Evolutionary conservation across 2,113 vertebrate species (phyloP).

Genomic region (Oncorhynchus kisutch): DNA sequence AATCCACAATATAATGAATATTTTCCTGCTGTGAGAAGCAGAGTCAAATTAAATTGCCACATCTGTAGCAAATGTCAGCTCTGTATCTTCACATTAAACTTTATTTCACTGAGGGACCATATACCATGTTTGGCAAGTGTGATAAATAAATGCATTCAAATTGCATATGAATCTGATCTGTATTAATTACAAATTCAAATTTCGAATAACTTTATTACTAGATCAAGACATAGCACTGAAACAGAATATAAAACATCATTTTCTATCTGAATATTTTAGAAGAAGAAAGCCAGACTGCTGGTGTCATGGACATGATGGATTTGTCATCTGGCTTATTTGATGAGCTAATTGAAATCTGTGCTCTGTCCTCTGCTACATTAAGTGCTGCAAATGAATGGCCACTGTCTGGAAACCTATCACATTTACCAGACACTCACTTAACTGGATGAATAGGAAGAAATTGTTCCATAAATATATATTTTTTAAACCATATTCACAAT

Average conservation of each 20-base stretch:
- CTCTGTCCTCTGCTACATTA: slow-evolving; percentile 53
- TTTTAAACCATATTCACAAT: slow-evolving; percentile 33
- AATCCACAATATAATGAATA: too few species aligned
- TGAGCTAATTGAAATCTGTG: slow-evolving; percentile 68
- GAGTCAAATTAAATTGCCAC: too few species aligned
- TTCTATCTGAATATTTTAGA: slow-evolving; percentile 17
- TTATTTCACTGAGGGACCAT: background rate
- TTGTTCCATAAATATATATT: slow-evolving; percentile 36
- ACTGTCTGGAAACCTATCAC: slow-evolving; percentile 50
- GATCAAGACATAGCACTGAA: background rate
- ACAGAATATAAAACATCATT: slow-evolving; percentile 33
- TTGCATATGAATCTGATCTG: background rate
- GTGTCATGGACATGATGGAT: slow-evolving; percentile 45
- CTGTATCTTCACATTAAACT: background rate
- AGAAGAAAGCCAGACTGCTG: slow-evolving; percentile 7
- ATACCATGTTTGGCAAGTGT: background rate
- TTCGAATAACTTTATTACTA: background rate
- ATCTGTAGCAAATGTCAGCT: background rate
- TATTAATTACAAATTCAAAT: background rate
- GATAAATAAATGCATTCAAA: background rate
- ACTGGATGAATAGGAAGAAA: slow-evolving; percentile 55
- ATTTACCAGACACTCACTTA: slow-evolving; percentile 43
- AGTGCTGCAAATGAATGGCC: slow-evolving; percentile 64
- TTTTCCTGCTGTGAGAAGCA: too few species aligned
- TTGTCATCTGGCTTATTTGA: slow-evolving; percentile 57